Evolutionary conservation across 1,140 invertebrate genomes (phyloP).

Genomic region (Periplaneta americana): DNA sequence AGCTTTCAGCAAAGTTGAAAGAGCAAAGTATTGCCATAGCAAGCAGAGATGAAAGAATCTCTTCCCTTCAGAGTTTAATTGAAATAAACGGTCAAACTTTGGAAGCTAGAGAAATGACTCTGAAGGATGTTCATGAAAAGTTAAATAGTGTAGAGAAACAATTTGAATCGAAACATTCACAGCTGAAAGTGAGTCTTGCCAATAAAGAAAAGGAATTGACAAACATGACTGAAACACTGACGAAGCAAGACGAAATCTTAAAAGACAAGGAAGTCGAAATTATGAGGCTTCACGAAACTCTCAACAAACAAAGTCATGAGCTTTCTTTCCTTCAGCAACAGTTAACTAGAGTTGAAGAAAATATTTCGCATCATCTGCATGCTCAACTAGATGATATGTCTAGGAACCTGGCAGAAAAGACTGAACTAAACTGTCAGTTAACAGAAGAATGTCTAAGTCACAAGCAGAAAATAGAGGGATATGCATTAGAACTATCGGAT

Average conservation of each 20-base stretch:
- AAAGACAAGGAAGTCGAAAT: background rate
- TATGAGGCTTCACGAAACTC: background rate
- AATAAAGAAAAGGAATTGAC: conserved; percentile 1
- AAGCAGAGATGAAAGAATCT: conserved; percentile 28
- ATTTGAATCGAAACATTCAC: conserved; percentile 21
- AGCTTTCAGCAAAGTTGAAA: conserved; percentile 32
- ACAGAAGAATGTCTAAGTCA: background rate
- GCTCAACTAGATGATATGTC: background rate
- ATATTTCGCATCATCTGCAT: background rate
- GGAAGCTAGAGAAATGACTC: conserved; percentile 3
- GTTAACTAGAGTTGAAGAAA: background rate
- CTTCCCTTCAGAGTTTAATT: background rate
- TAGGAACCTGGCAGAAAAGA: background rate
- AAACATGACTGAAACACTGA: background rate
- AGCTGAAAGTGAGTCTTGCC: conserved; percentile 21
- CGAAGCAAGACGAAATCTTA: background rate
- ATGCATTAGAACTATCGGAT: background rate
- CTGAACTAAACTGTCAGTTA: background rate
- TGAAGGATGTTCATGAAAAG: background rate
- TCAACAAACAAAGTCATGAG: background rate
- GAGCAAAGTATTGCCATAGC: conserved; percentile 29
- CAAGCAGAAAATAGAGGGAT: background rate
- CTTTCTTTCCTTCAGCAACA: background rate
- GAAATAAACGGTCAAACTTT: background rate
- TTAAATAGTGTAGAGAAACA: conserved; percentile 10